These are phyloP conservation scores for Lymantria dispar DNA, from an alignment of 2,888 invertebrate species.

Conservation along the genomic window DNA sequence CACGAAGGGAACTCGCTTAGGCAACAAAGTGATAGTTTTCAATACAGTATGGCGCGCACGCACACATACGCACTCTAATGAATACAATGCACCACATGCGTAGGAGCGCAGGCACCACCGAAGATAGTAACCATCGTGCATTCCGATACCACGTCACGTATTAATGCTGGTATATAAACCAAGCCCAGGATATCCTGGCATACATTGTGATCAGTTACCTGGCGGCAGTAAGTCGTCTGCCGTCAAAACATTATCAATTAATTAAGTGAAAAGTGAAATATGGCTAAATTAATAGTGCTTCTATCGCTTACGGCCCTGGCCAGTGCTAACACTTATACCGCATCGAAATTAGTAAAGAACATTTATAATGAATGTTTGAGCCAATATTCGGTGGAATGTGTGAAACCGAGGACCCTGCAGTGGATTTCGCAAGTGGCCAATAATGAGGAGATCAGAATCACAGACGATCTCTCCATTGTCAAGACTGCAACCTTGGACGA, in stretches of 20 bases:
- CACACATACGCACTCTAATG: constrained; percentile 47
- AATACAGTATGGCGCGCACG: constrained; percentile 54
- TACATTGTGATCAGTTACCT: constrained; percentile 72
- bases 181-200: constrained; percentile 72
- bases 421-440: constrained; percentile 87
- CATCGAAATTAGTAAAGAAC: constrained; percentile 84
- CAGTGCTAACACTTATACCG: constrained; percentile 76
- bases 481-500: constrained; percentile 81
- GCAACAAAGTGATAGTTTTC: constrained; percentile 64
- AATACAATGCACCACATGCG: constrained; percentile 65
- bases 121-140: constrained; percentile 60
- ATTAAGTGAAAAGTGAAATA: constrained; percentile 55
- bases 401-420: constrained; percentile 89
- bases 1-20: constrained; percentile 22
- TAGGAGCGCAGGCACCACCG: constrained; percentile 47
- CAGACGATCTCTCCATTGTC: constrained; percentile 88
- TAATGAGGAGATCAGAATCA: constrained; percentile 87
- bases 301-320: constrained; percentile 59
- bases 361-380: constrained; percentile 87
- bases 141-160: constrained; percentile 74
- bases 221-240: constrained; percentile 75
- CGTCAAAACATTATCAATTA: constrained; percentile 45
- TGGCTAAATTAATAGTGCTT: constrained; percentile 71
- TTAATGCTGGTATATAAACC: constrained; percentile 82
- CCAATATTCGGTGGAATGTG: constrained; percentile 87